A percentile compares a stretch with the other conserved stretches of the same genome.
Evolutionary conservation across 2,797 vertebrate genomes (phyloP).

Genomic region (Myotis vivesi): DNA sequence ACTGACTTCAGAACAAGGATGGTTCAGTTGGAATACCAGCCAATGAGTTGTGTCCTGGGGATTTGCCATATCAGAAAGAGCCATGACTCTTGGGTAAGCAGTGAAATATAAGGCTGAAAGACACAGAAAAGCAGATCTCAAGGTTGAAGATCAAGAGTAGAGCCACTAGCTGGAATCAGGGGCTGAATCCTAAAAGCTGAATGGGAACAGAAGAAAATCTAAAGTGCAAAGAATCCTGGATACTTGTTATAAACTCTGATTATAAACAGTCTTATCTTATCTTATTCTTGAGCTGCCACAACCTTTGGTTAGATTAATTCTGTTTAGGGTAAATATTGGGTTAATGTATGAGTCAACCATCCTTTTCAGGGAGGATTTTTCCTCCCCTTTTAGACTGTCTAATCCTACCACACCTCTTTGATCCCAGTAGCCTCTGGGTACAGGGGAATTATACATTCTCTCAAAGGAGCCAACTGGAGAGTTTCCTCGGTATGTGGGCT

Average conservation of each 20-base stretch:
- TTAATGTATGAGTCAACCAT: neutral
- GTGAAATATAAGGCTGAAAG: neutral
- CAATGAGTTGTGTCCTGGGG: neutral
- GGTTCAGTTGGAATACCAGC: neutral
- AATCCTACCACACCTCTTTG: neutral
- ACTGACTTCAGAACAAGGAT: neutral
- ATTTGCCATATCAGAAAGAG: neutral
- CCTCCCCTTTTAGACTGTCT: neutral
- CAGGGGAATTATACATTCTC: neutral
- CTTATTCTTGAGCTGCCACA: neutral
- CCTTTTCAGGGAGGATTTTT: neutral
- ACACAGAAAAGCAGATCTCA: neutral
- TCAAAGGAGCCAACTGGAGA: neutral
- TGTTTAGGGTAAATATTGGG: neutral
- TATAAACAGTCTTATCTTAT: neutral
- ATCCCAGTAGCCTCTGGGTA: neutral
- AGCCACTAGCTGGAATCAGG: neutral
- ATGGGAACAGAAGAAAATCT: neutral
- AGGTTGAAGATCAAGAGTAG: neutral
- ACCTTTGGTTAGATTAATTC: neutral
- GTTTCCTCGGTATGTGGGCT: fast-evolving
- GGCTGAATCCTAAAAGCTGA: neutral
- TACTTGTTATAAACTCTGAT: neutral
- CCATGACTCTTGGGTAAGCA: neutral
- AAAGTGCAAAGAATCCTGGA: neutral